Percentiles rank a stretch among this genome's conserved stretches.
Conservation (phyloP, 2,888 invertebrate genomes). For the Heliconius hortense region DNA sequence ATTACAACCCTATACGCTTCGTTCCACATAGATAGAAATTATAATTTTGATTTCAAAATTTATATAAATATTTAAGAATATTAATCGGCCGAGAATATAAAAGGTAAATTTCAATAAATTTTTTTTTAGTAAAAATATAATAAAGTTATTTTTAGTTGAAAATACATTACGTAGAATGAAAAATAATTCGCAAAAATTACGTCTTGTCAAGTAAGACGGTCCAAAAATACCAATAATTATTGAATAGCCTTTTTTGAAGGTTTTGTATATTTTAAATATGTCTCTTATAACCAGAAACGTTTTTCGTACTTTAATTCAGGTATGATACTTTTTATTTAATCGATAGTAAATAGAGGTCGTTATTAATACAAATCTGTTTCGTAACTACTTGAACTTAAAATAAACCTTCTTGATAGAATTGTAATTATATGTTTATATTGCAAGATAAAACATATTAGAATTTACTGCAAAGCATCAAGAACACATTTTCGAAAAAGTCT, state of each 20-base stretch:
- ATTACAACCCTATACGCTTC: neutral
- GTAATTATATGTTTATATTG: neutral
- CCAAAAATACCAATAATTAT: slow-evolving; percentile 63
- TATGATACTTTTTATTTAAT: slow-evolving; percentile 46
- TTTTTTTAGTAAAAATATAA: no score
- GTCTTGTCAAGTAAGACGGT: slow-evolving; percentile 48
- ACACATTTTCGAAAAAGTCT: neutral
- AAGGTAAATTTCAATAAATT: neutral
- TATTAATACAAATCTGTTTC: slow-evolving; percentile 58
- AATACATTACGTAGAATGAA: neutral
- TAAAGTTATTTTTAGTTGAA: neutral
- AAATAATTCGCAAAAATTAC: slow-evolving; percentile 15
- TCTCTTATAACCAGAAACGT: slow-evolving; percentile 71
- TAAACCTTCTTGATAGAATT: neutral
- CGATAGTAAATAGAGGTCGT: slow-evolving; percentile 5
- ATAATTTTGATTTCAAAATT: neutral
- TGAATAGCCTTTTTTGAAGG: slow-evolving; percentile 56
- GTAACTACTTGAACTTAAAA: slow-evolving; percentile 55
- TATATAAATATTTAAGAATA: neutral
- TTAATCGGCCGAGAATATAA: neutral
- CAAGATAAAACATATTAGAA: neutral
- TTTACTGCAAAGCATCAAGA: neutral
- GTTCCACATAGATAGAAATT: neutral
- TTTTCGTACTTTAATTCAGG: slow-evolving; percentile 70
- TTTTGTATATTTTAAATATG: slow-evolving; percentile 55